Base-by-base conservation (phyloP, 2,888 invertebrate genomes). In the Odiellus spinosus region DNA sequence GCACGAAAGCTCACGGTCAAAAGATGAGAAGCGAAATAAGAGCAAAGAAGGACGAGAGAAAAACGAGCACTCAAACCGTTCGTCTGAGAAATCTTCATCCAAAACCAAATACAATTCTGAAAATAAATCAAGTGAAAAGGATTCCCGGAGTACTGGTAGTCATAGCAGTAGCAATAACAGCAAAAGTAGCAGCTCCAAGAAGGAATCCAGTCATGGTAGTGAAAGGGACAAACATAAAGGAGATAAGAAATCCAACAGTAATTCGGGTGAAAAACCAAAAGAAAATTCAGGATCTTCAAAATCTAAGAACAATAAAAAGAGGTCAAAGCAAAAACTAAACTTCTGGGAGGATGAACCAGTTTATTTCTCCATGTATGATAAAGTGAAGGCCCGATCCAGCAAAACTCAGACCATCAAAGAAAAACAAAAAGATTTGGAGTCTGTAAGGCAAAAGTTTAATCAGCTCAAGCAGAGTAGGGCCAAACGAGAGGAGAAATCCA, bases 281-380 rank as follows among this genome's bases (percentile, higher is more conserved):
- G 40, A 44, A 35, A 46, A 45, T 11, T 45, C 48, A 4, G 45
- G 46, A 12, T 26, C 32, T 15, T 44, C 47, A 36, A 36, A 44
- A 35, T 36, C 42, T 12, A 41, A 35, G 15, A 38, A 20, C 12
- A 38, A 36, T 33, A 42, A 45, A 15, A 46, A 48, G 44, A 51
- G 51, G 26, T 46, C 43, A 10, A 26, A 26, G 8, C 26, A 26
- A 8, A 26, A 26, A 26, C 40, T 20, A 15, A 86, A 86, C 63
- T 85, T 87, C 48, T 77, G 84, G 40, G 82, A 83, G 61, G 86
- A 86, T 60, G 86, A 81, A 50, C 87, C 88, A 1, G 78, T 82
- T 10, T 90, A 88, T 63, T 85, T 90, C 50, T 91, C 91, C 10
- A 95, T 95, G 93, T 95, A 95, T 64, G 93, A 93, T 64, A 93